Evolutionary conservation across 2,888 invertebrate species (phyloP), one percentile per base, ranked within the genome.

Genomic region (Dryomyza anilis): DNA sequence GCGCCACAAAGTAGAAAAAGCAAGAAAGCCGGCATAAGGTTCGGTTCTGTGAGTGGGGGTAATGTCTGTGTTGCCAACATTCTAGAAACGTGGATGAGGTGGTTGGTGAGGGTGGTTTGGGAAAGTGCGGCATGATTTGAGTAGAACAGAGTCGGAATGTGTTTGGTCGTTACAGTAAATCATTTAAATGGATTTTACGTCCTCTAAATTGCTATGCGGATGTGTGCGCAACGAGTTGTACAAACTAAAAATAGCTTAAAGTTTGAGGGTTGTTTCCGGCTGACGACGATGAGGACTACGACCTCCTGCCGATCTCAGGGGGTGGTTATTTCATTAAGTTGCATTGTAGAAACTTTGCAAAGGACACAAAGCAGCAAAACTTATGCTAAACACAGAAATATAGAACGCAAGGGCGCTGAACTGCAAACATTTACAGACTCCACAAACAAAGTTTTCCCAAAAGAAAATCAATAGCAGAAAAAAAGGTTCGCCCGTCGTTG

Each of bases 141-240:
- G n/a, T n/a, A n/a, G n/a, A n/a, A n/a, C n/a, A n/a, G n/a, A n/a
- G 39, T 30, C 36, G 39, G 61, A 53, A 53, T 27, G 43, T 52
- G 61, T 72, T 74, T 72, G 75, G 75, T 76, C 77, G 77, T 77
- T 77, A 78, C 75, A 77, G 77, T 77, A 78, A 78, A 77, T 77
- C 78, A 77, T 78, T 75, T 72, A 75, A 77, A 78, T 76, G 78
- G 75, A 74, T 77, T 76, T 75, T 73, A 67, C 72, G 72, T 29
- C 27, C 43, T 39, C 19, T 52, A 21, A 61, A 43, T 61, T 52
- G 36, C 61, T 29, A 16, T 46, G 27, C 30, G 45, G 43, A 58
- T 55, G 33, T 36, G 4, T 23, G 21, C 25, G 39, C 14, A 14
- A 10, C 27, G 21, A 14, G n/a, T n/a, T 45, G 45, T 29, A 19